Evolutionary conservation across 1,140 invertebrate genomes (phyloP).

Genomic region (Gryllus bimaculatus): DNA sequence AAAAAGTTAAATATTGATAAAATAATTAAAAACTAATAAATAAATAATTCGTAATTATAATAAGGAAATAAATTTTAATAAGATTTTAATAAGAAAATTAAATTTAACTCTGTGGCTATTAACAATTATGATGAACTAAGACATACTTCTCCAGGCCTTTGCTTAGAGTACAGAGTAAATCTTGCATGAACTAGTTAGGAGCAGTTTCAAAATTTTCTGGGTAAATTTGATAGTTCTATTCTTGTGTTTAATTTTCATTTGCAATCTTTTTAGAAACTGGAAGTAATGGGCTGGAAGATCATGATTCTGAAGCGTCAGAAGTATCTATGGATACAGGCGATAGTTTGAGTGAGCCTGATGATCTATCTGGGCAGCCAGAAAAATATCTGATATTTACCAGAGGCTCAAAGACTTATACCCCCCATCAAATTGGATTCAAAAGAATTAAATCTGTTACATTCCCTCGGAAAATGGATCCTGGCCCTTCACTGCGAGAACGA

Average conservation of each 20-base stretch:
- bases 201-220: neutral
- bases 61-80: too few relatives aligned
- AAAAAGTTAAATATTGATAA: too few relatives aligned
- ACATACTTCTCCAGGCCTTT: too few relatives aligned
- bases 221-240: too few relatives aligned
- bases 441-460: constrained; percentile 63
- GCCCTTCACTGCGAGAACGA: constrained; percentile 27
- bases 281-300: constrained; percentile 6
- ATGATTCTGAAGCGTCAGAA: constrained; percentile 23
- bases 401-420: constrained; percentile 74
- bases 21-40: too few relatives aligned
- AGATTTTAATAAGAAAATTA: too few relatives aligned
- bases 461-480: constrained; percentile 56
- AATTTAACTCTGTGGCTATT: too few relatives aligned
- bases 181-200: neutral
- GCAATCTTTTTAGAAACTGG: neutral
- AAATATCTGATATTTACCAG: constrained; percentile 82
- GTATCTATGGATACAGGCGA: constrained; percentile 22
- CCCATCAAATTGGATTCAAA: constrained; percentile 81
- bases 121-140: too few relatives aligned
- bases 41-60: too few relatives aligned
- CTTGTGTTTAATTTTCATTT: too few relatives aligned
- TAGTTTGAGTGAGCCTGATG: constrained; percentile 11
- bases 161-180: too few relatives aligned
- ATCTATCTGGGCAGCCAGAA: constrained; percentile 39